Evolutionary conservation across 1,140 invertebrate species (phyloP), one percentile per base, ranked within the genome.

Genomic region (Caerostris darwini): DNA sequence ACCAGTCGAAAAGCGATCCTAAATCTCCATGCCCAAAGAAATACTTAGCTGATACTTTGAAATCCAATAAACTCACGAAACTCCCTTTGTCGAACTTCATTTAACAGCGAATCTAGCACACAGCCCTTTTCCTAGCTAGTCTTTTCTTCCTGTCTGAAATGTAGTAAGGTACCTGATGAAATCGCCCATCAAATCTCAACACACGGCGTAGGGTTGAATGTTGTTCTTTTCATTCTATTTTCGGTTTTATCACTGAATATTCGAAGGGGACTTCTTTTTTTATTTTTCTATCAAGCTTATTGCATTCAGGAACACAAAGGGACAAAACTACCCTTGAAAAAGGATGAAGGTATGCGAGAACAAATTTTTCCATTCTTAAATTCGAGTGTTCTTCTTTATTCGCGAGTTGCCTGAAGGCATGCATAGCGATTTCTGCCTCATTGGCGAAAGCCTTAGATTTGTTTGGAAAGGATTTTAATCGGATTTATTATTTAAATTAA

Each of bases 171-270:
- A 83, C 56, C 82, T 58, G 54, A 8, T 17, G 82, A 83, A 83
- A 83, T 83, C 82, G 7, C 56, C 19, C 82, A 58, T 83, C 82
- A 83, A 83, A 83, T 83, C 56, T 77, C 34, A 77, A 77, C 19
- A 77, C 19, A 10, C 5, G 71, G 61, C 61, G 12, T 2, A n/a
- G 19, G 54, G 17, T 8, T 56, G 82, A 17, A 83, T 83, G 7
- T 83, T 83, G 19, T 83, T 83, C 82, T 54, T 58, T 34, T 57
- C 54, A 7, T 83, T 83, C 82, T 6, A 83, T 83, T 83, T 58
- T 83, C 71, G 82, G 54, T 83, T 83, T 83, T 83, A 58, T 83
- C 82, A 57, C 82, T n/a, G 54, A 5, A 56, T 57, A 57, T 57
- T 54, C 56, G 56, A 57, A 14, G 54, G 54, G 61, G 17, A 64